Percentiles rank a stretch among this genome's conserved stretches.
phyloP scores from a whole-genome alignment of 2,888 invertebrate species.

The Eudasyphora cyanicolor region DNA sequence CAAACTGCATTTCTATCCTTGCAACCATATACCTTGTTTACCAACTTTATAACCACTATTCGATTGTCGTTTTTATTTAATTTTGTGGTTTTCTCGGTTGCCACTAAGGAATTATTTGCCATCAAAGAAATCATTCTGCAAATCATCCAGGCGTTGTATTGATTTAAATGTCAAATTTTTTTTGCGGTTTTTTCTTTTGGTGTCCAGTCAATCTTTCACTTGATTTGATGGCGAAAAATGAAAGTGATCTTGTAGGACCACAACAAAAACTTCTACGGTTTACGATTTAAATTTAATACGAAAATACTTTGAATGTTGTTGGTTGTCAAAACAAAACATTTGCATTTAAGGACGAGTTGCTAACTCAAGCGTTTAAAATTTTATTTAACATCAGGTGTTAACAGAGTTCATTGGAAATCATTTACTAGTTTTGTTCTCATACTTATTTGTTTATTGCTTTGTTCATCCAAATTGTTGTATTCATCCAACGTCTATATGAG shows the following conservation, averaged over 20 bases:
- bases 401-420: too few species aligned
- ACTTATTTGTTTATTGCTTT: too few species aligned
- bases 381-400: too few species aligned
- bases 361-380: too few species aligned
- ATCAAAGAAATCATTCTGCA: conserved; percentile 27
- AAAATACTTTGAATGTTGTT: background rate
- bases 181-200: background rate
- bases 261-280: background rate
- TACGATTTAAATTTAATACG: background rate
- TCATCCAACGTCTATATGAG: too few species aligned
- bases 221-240: background rate
- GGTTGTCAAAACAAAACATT: background rate
- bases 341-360: too few species aligned
- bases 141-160: conserved; percentile 15
- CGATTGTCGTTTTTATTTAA: background rate
- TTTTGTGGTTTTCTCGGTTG: conserved; percentile 47
- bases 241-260: background rate
- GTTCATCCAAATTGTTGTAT: too few species aligned
- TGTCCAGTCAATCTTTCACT: background rate
- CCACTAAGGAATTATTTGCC: conserved; percentile 29
- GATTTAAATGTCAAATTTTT: conserved; percentile 5
- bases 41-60: background rate
- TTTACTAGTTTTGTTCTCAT: too few species aligned
- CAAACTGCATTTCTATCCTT: too few species aligned
- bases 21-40: too few species aligned